These are phyloP conservation scores for Vulpes ferrilata DNA, from an alignment of 2,113 vertebrate species.

Conservation along the genomic window DNA sequence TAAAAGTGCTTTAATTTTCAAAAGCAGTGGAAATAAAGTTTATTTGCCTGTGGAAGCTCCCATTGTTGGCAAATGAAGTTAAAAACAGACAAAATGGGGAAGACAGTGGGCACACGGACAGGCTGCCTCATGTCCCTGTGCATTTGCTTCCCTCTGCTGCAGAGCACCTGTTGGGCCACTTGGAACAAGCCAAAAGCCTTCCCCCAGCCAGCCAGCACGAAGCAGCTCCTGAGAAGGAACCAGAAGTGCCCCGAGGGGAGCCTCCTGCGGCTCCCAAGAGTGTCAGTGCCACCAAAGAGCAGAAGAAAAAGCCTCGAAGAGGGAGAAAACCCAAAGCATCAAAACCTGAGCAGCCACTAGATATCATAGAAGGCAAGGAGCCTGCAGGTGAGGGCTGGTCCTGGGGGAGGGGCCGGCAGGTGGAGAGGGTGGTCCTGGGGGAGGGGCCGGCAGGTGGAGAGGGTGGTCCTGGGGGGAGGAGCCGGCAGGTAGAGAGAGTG, in stretches of 20 bases:
- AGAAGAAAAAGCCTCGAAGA: constrained; percentile 89
- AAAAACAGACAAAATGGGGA: background rate
- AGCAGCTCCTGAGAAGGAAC: constrained; percentile 82
- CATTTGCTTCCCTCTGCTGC: background rate
- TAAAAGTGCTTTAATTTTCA: background rate
- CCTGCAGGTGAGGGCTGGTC: constrained; percentile 87
- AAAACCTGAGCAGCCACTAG: constrained; percentile 84
- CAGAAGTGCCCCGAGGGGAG: constrained; percentile 68
- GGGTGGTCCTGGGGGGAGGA: background rate
- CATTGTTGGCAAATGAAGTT: accelerated
- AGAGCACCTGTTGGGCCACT: constrained; percentile 91
- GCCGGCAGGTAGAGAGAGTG: too few species aligned
- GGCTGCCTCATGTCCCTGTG: background rate
- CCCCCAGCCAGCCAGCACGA: constrained; percentile 76
- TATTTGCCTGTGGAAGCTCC: accelerated
- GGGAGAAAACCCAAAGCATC: constrained; percentile 91
- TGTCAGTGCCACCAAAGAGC: constrained; percentile 73
- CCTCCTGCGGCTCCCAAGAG: constrained; percentile 27
- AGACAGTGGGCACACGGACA: accelerated
- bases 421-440: background rate
- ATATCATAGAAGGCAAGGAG: constrained; percentile 82
- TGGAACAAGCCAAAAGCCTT: constrained; percentile 88
- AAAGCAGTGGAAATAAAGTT: background rate
- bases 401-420: background rate
- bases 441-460: background rate